Percentiles rank a stretch among this genome's conserved stretches.
Conservation (phyloP, 2,888 invertebrate species). For the Tethea ocularis region DNA sequence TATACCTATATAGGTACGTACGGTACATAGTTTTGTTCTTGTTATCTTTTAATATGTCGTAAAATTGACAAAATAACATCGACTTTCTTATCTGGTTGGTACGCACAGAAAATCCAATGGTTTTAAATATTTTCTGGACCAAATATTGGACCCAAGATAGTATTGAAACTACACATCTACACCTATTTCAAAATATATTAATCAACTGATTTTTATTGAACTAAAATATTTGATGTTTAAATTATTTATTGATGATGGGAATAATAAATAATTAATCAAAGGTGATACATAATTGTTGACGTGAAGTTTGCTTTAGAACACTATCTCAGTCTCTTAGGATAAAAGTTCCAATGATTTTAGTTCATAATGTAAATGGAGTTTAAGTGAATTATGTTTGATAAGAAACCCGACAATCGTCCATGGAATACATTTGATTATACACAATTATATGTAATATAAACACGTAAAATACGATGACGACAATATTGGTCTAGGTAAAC, state of each 20-base stretch:
- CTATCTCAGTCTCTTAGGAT: constrained; percentile 81
- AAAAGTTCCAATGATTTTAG: constrained; percentile 63
- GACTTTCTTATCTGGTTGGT: background rate
- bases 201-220: constrained; percentile 18
- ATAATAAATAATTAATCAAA: constrained; percentile 36
- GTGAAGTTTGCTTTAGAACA: constrained; percentile 75
- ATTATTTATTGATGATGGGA: constrained; percentile 9
- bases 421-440: background rate
- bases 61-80: background rate
- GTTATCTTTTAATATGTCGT: background rate
- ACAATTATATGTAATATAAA: constrained; percentile 18
- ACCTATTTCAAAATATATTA: constrained; percentile 20
- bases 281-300: constrained; percentile 41
- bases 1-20: background rate
- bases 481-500: constrained; percentile 58
- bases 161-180: constrained; percentile 27
- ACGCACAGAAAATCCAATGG: constrained; percentile 17
- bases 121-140: constrained; percentile 38
- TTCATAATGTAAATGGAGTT: constrained; percentile 18
- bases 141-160: constrained; percentile 50
- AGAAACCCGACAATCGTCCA: background rate
- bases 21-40: background rate
- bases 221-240: background rate
- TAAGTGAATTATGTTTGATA: constrained; percentile 11
- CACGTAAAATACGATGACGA: constrained; percentile 30